A percentile compares a stretch with the other conserved stretches of the same genome.
phyloP scores from a whole-genome alignment of 2,888 invertebrate species.

The Caenorhabditis sp. region DNA sequence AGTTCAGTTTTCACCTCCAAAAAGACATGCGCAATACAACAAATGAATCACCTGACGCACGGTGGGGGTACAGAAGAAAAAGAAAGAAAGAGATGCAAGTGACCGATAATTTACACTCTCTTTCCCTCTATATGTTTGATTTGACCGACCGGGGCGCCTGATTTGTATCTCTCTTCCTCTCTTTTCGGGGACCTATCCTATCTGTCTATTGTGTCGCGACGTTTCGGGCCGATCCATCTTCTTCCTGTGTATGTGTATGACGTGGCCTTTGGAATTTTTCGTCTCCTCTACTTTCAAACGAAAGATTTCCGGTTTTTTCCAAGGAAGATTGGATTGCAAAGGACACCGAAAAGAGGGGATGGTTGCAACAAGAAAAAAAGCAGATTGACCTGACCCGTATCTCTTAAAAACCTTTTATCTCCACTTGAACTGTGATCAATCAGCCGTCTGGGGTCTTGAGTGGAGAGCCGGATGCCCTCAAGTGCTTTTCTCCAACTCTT shows the following conservation, averaged over 20 bases:
- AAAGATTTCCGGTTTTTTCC: no score
- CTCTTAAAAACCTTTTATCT: not conserved
- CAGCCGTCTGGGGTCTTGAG: constrained; percentile 3
- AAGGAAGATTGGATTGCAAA: no score
- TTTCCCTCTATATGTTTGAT: not conserved
- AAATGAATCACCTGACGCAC: constrained; percentile 40
- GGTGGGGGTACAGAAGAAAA: not conserved
- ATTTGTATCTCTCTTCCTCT: constrained; percentile 26
- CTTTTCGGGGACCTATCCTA: not conserved
- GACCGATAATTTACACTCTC: constrained; percentile 42
- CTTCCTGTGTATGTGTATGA: no score
- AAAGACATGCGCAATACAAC: no score
- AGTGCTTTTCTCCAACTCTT: constrained; percentile 21
- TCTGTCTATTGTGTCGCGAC: no score
- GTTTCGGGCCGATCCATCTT: no score
- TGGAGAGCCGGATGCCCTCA: not conserved
- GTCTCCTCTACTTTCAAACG: no score
- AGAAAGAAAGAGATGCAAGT: constrained; percentile 20
- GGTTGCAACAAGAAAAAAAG: no score
- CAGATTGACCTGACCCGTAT: no score
- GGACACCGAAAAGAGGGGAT: no score
- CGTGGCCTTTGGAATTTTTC: no score
- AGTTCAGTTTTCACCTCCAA: no score
- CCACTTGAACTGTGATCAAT: constrained; percentile 47
- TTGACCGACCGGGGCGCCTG: constrained; percentile 11